Conservation (phyloP, 1,140 invertebrate genomes). For the Aradophagus sp. region DNA sequence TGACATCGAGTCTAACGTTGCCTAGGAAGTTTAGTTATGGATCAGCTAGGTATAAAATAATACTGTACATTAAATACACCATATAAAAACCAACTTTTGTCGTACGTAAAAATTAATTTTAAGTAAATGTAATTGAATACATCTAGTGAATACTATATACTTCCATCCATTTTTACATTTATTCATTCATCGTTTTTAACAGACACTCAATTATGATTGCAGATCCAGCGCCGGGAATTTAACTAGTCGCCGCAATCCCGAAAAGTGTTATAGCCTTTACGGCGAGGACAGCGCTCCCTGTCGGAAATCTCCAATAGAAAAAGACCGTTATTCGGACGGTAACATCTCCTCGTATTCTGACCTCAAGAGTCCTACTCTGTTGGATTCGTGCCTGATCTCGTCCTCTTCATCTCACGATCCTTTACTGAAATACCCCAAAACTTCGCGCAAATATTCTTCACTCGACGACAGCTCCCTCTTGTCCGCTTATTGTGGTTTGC, state of each 20-base stretch:
- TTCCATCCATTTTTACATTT: no score
- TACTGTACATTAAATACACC: not conserved
- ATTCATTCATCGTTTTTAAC: no score
- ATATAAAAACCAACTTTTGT: no score
- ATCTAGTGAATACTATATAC: no score
- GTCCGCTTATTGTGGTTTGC: constrained; percentile 22
- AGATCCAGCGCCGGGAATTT: constrained; percentile 54
- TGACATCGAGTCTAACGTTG: constrained; percentile 60
- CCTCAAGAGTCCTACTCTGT: constrained; percentile 48
- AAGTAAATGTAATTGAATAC: no score
- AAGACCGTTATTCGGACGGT: constrained; percentile 62
- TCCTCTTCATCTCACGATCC: constrained; percentile 62
- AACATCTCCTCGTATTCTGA: constrained; percentile 55
- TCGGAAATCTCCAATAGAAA: constrained; percentile 64
- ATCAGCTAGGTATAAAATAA: constrained; percentile 25
- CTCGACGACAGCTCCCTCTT: constrained; percentile 44
- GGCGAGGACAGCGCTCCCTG: constrained; percentile 54
- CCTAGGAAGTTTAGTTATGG: constrained; percentile 69
- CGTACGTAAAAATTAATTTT: no score
- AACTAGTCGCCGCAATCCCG: constrained; percentile 47
- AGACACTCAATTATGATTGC: constrained; percentile 16
- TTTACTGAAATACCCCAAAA: constrained; percentile 60
- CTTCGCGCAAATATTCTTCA: constrained; percentile 63
- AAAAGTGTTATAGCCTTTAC: constrained; percentile 63
- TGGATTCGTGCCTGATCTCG: constrained; percentile 56